Percentiles rank a stretch among this genome's conserved stretches.
phyloP scores from a whole-genome alignment of 2,888 invertebrate genomes.

The Gonocerus acuteangulatus region DNA sequence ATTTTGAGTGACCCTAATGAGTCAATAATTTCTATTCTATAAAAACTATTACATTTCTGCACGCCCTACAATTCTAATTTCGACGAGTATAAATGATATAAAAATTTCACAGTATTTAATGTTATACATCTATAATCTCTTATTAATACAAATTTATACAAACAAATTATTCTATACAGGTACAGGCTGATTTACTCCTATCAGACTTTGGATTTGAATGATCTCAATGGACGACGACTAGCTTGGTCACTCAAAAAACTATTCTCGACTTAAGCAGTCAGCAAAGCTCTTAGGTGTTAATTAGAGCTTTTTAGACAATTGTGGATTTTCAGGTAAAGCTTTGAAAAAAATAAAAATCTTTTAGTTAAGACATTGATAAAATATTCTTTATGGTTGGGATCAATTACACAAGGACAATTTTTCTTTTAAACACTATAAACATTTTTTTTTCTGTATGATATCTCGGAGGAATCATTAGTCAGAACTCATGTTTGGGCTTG shows the following conservation, averaged over 20 bases:
- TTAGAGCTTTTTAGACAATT: too few species aligned
- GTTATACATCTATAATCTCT: conserved; percentile 8
- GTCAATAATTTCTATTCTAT: neutral
- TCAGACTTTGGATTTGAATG: conserved; percentile 17
- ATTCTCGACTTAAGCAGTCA: neutral
- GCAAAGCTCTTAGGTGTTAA: too few species aligned
- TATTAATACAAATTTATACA: conserved; percentile 13
- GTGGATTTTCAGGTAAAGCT: too few species aligned
- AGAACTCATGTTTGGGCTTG: too few species aligned
- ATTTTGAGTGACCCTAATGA: conserved; percentile 21
- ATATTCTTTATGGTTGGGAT: too few species aligned
- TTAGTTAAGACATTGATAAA: too few species aligned
- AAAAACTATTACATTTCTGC: neutral
- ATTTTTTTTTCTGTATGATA: too few species aligned
- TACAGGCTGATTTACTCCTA: conserved; percentile 21
- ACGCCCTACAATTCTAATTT: conserved; percentile 1
- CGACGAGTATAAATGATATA: conserved; percentile 13
- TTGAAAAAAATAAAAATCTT: too few species aligned
- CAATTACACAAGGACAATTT: too few species aligned
- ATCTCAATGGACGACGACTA: conserved; percentile 15
- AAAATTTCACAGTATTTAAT: neutral
- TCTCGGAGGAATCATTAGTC: too few species aligned
- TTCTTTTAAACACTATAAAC: too few species aligned
- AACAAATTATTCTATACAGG: conserved; percentile 22
- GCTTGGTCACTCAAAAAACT: conserved; percentile 19